These are phyloP conservation scores for Nemapogon koenigi DNA, from an alignment of 2,888 invertebrate species.

Conservation along the genomic window DNA sequence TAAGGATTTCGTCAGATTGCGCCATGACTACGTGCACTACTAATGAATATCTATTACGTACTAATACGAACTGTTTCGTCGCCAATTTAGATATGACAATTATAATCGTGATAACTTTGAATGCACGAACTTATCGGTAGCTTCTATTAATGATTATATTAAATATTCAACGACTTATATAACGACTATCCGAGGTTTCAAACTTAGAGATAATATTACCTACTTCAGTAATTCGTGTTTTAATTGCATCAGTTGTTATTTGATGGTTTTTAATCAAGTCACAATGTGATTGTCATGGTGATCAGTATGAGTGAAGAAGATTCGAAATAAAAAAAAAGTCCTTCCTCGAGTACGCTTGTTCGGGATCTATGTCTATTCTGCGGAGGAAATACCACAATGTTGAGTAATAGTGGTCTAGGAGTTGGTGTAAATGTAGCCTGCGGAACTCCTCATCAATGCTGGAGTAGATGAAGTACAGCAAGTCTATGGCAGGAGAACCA, in stretches of 20 bases:
- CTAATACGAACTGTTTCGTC: too few species aligned
- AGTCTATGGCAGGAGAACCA: constrained; percentile 12
- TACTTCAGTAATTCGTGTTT: not conserved
- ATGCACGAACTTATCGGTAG: too few species aligned
- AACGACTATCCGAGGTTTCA: too few species aligned
- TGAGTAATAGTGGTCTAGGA: constrained; percentile 12
- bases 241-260: not conserved
- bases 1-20: constrained; percentile 6
- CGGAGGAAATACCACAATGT: constrained; percentile 15
- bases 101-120: too few species aligned
- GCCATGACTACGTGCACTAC: constrained; percentile 1
- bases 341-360: constrained; percentile 27
- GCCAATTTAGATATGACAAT: too few species aligned
- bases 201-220: too few species aligned
- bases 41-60: too few species aligned
- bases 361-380: constrained; percentile 24
- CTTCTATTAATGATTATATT: too few species aligned
- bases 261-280: not conserved
- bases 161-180: too few species aligned
- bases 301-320: too few species aligned
- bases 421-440: constrained; percentile 10
- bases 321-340: too few species aligned
- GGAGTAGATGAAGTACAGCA: constrained; percentile 14
- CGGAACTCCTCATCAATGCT: constrained; percentile 16
- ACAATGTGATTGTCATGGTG: not conserved